A percentile compares a stretch with the other conserved stretches of the same genome.
Evolutionary conservation across 2,113 vertebrate genomes (phyloP).

Genomic region (Equus quagga): DNA sequence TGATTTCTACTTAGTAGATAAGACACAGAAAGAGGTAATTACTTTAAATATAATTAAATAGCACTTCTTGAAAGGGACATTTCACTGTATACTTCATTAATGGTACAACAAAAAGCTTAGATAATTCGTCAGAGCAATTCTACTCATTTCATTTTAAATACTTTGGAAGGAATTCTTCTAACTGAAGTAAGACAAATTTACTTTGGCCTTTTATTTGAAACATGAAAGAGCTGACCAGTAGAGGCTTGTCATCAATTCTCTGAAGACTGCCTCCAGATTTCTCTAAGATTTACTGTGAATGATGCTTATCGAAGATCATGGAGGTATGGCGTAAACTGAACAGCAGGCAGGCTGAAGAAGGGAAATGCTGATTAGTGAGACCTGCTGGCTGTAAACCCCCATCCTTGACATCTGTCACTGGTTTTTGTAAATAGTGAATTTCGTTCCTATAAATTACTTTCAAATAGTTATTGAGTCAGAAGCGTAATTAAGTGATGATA

Average conservation of each 20-base stretch:
- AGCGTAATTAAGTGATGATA: conserved; percentile 75
- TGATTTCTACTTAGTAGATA: background rate
- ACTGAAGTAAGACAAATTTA: background rate
- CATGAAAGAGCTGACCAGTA: background rate
- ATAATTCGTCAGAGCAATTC: background rate
- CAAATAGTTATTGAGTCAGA: conserved; percentile 57
- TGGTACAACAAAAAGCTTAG: background rate
- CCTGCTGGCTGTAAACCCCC: conserved; percentile 46
- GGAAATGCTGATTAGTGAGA: conserved; percentile 60
- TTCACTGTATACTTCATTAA: background rate
- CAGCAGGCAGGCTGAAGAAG: conserved; percentile 10
- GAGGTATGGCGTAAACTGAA: background rate
- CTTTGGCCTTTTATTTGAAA: conserved; percentile 32
- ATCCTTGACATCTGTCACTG: conserved; percentile 66
- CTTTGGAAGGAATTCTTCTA: conserved; percentile 10
- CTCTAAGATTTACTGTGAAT: background rate
- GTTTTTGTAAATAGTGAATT: conserved; percentile 73
- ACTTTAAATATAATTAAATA: background rate
- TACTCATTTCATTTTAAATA: background rate
- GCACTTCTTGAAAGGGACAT: background rate
- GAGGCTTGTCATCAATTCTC: background rate
- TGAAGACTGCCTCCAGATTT: background rate
- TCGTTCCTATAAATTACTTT: conserved; percentile 68
- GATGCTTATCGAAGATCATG: background rate
- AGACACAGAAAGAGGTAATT: background rate